Percentiles rank a stretch among this genome's conserved stretches.
Evolutionary conservation across 2,888 invertebrate genomes (phyloP).

Genomic region (Zhengitettix transpicula): DNA sequence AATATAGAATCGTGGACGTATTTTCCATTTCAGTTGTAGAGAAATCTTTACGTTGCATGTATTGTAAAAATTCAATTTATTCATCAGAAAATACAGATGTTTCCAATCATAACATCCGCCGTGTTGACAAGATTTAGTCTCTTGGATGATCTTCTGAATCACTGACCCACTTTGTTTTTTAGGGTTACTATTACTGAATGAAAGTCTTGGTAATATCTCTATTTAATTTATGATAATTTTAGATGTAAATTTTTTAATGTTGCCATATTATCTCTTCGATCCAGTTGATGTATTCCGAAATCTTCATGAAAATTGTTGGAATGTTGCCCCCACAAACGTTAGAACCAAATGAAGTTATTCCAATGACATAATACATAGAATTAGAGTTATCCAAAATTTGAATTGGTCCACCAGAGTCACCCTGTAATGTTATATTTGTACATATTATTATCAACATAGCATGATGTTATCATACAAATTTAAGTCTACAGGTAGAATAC

Average conservation of each 20-base stretch:
- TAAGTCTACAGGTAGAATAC: not conserved
- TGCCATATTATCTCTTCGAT: not conserved
- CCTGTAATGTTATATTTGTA: not conserved
- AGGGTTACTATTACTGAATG: too few relatives aligned
- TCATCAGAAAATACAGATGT: too few relatives aligned
- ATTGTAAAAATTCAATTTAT: too few relatives aligned
- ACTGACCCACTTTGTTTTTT: too few relatives aligned
- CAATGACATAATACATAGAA: not conserved
- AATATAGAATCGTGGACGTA: too few relatives aligned
- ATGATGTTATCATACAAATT: not conserved
- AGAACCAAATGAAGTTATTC: not conserved
- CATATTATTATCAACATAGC: not conserved
- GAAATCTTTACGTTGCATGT: too few relatives aligned
- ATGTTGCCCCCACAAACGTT: not conserved
- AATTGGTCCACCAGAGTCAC: not conserved
- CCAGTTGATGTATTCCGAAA: not conserved
- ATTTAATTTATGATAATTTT: too few relatives aligned
- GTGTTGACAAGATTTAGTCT: too few relatives aligned
- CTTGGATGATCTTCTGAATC: too few relatives aligned
- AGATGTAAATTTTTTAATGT: not conserved
- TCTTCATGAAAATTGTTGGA: not conserved
- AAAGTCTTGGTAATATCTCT: too few relatives aligned
- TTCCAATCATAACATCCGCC: too few relatives aligned
- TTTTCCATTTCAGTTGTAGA: too few relatives aligned
- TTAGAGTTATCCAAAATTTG: not conserved